A percentile compares a stretch with the other conserved stretches of the same genome.
These are phyloP conservation scores for Drosophila saltans DNA, from an alignment of 1,140 invertebrate species.

Conservation along the genomic window DNA sequence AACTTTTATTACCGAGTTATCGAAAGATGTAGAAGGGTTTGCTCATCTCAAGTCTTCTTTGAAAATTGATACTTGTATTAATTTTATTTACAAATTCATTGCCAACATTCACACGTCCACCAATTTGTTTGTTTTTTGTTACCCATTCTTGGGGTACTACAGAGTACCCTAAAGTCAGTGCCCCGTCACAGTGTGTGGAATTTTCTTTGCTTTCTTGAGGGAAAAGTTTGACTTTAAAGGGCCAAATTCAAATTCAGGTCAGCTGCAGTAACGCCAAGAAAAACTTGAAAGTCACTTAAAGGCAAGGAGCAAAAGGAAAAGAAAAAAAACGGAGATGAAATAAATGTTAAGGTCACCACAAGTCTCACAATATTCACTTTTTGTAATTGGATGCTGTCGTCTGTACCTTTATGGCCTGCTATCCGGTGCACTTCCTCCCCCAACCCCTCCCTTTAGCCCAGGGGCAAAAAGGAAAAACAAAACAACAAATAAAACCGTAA, in stretches of 20 bases:
- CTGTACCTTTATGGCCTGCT: constrained; percentile 55
- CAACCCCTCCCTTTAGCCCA: constrained; percentile 19
- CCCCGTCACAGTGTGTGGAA: neutral
- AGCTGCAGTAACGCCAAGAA: constrained; percentile 25
- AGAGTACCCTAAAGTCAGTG: constrained; percentile 1
- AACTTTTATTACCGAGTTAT: no score
- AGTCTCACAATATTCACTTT: constrained; percentile 69
- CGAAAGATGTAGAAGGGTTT: no score
- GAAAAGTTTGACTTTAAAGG: constrained; percentile 50
- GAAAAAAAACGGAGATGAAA: constrained; percentile 40
- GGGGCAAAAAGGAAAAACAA: constrained; percentile 39
- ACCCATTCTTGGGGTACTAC: neutral
- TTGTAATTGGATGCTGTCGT: constrained; percentile 76
- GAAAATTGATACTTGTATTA: no score
- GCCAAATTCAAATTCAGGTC: constrained; percentile 50
- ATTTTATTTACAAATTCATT: no score
- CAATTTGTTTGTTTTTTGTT: neutral
- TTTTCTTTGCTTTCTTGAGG: neutral
- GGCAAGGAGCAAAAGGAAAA: constrained; percentile 22
- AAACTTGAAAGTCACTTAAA: constrained; percentile 62
- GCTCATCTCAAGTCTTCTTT: no score
- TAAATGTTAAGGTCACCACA: constrained; percentile 74
- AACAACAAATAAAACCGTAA: constrained; percentile 11
- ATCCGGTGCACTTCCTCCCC: neutral
- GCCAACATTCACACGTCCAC: neutral